Evolutionary conservation across 1,140 invertebrate species (phyloP), one percentile per base, ranked within the genome.

Genomic region (Listronotus oregonensis): DNA sequence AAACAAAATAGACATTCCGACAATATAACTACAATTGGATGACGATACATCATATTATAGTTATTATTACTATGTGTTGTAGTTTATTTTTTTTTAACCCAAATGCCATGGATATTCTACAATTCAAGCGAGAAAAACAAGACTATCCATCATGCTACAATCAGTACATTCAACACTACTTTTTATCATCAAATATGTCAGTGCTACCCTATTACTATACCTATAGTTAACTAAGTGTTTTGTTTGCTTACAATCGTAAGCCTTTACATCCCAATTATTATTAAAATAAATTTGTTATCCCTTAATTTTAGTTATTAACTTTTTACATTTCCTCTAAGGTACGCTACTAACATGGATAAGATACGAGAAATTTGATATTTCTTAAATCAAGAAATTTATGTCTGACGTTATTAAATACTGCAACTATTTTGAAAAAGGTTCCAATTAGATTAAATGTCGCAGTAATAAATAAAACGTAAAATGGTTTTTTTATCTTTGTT

Each of bases 291-390:
- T 61, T 42, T 15, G 44, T 15, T 51, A 51, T 14, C 37, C 40
- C 51, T 59, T 59, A 61, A 61, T 51, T 61, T 51, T 51, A 50
- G 47, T 61, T 51, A 61, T 61, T 61, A 61, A 10, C 37, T 61
- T 12, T 31, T 61, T 15, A 31, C 31, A 31, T 59, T 59, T 59
- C 56, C 56, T 59, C 44, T 47, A 46, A 61, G 58, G 34, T 61
- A 51, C 49, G 49, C 47, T 50, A 51, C 58, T 51, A 51, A 61
- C 44, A 51, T 18, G 47, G 15, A 61, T 61, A 51, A 61, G 46
- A 42, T 42, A 51, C 17, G 47, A 37, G 46, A 50, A 61, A 61
- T 51, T 34, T 61, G 58, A n/a, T 10, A 40, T 37, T 15, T 21
- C 21, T 56, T 56, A 21, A 21, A 21, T 17, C 12, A 6, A 27